Base-by-base conservation (phyloP, 2,888 invertebrate species). In the Poecilus cupreus region DNA sequence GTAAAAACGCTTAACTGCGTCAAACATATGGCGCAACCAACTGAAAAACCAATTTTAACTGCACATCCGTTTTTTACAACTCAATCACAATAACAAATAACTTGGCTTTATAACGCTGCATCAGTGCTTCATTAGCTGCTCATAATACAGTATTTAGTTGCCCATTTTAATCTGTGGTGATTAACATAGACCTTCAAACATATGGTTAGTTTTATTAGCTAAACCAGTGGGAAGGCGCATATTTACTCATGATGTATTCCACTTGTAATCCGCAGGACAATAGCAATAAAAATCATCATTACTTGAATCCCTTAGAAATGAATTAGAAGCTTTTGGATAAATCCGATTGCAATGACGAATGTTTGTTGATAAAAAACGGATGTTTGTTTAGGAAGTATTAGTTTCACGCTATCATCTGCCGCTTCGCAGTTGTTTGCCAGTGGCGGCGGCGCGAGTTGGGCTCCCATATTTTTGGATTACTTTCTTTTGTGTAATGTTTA, bases 341-440 rank as follows among this genome's bases (percentile, higher is more conserved):
- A 68, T 68, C 68, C 37, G 68, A 68, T 68, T 68, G 68, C 20
- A 13, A 3, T 32, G 32, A 32, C 32, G 32, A 60, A 60, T 60
- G 26, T 54, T 54, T 20, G 10, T 60, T 60, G 60, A 13, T 13
- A 60, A 68, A 39, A 68, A 39, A 68, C 6, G 4, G 37, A 3
- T 80, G 72, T 49, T 82, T 64, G 20, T 75, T 24, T 81, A 77
- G 70, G 79, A 39, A 80, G 60, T 82, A 68, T 77, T 81, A 75
- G 64, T 72, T 68, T 75, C 51, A 75, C 77, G 57, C 43, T 20
- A 16, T 78, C 78, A 78, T 78, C 78, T 78, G 78, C 26, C 78
- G 3, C 13, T n/a, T 32, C 43, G 43, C n/a, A 11, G 22, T 20
- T 54, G 22, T 54, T 54, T 54, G 54, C 1, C 54, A 54, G 54